Base-by-base conservation (phyloP, 2,797 vertebrate species). In the Phataginus tricuspis region DNA sequence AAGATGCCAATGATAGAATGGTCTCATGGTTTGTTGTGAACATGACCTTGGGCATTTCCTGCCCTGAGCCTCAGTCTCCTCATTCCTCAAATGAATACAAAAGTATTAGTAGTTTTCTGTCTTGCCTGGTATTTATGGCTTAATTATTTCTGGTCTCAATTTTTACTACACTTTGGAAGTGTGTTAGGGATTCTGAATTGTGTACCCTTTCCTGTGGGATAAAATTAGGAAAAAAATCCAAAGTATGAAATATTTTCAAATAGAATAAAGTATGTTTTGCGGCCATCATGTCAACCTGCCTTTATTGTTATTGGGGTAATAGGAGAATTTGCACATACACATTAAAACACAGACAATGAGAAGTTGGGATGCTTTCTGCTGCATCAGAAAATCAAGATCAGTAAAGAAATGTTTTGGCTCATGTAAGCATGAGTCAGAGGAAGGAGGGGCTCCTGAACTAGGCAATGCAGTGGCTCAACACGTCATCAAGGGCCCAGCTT, bases 131-230 rank as follows among this genome's bases (percentile, higher is more conserved):
- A 83, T 55, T 93, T 39, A 64, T 39, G 42, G 5, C 55, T 59
- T 87, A 91, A 79, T 85, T 88, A 88, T 94, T 79, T 78, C 23
- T 84, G 25, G 6, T 18, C 37, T 90, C 49, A 91, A 61, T 61
- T 96, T 15, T 86, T 66, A n/a, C 1, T 57, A 27, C 5, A 25
- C 16, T 10, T 90, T 91, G n/a, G 39, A 91, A 86, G 15, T 66
- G 34, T 16, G 14, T 69, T 49, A 92, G 39, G 25, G 27, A 92
- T 87, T 96, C 53, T 78, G 11, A 91, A 53, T 51, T 55, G 29
- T 59, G 66, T 69, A 57, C 0, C 13, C 25, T 57, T 68, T 18
- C 23, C 21, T 71, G 1, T 23, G 4, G 19, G 1, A 39, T 88
- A 82, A 95, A 78, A 64, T 82, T 55, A 45, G 27, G 25, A 92